Evolutionary conservation across 35 echinoderm and acorn worm genomes (phyloP), one percentile per base, ranked within the genome.

Genomic region (Stichopus chloronotus): DNA sequence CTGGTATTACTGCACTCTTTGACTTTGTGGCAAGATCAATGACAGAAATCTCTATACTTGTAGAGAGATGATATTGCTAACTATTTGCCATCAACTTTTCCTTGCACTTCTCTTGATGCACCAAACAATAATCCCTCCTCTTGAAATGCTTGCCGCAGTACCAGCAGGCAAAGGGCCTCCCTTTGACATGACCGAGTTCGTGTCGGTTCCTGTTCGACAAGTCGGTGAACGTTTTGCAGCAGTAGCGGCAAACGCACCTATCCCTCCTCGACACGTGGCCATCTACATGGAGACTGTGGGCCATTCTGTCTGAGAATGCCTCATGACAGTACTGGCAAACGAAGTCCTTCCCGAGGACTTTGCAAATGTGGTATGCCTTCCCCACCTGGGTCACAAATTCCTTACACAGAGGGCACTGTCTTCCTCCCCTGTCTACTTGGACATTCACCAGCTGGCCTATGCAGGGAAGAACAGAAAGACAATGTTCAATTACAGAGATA

Each of bases 381-480:
- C 82, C 82, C 55, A 85, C 82, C 52, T 58, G 82, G 52, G 82
- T 85, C 19, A 85, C 82, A 85, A 85, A 56, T 56, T 85, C 82
- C 55, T 85, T 85, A 85, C 82, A 85, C 55, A 56, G 82, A 58
- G 82, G 82, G 22, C 82, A 85, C 57, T 85, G 82, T 85, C 82
- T 58, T 58, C 82, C 82, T 85, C 82, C 82, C 57, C 82, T 85
- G 52, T 85, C 82, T 56, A 85, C 82, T 21, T 59, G 57, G 82
- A 85, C 13, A 58, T 85, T 21, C 55, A 56, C 55, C 57, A 58
- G 5, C 57, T 53, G 57, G 55, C 55, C 82, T 85, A 85, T 56
- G 58, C 82, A 54, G 19, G 55, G 80, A 56, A 57, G 24, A 85
- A 58, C 57, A 85, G n/a, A 85, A 23, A 58, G 58, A 74, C 19